Base-by-base conservation (phyloP, 64 coral and sea anemone genomes). In the Stichodactyla helianthus region DNA sequence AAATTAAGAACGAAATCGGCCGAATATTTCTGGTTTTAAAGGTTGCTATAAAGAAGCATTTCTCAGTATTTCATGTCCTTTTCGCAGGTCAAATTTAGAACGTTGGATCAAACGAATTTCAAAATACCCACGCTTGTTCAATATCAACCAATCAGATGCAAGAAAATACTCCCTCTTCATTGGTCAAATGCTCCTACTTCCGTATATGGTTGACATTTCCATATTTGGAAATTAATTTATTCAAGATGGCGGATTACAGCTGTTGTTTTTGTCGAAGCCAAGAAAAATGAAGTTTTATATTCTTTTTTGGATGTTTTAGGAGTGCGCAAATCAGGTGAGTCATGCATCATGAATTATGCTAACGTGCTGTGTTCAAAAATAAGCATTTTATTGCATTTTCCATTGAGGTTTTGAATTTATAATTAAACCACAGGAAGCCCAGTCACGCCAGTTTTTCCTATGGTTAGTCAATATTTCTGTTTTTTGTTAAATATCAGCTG, bases 61-160 rank as follows among this genome's bases (percentile, higher is more conserved):
- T 74, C 17, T 74, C 11, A 26, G 2, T 31, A 74, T 74, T 31
- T 74, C 23, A 5, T 28, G 20, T 74, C 17, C 23, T 31, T 8
- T 7, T 25, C 25, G 17, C 22, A 23, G 17, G 1, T 26, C n/a
- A 74, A 74, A 31, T 74, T 74, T 81, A 54, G 78, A 81, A 81
- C 78, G 78, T 81, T 81, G 26, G 51, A 81, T 81, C 78, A 81
- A 31, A 81, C 51, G 78, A 54, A 20, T 81, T 81, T 81, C 78
- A 81, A 81, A 81, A 52, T 81, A 22, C 78, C 78, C 78, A 81
- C 78, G 78, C 78, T 81, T 81, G 16, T 53, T 52, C 25, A 27
- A 27, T 28, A 0, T 31, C 50, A 54, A 53, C 78, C 78, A 81
- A 81, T 81, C 78, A 81, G 20, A 81, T 81, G 53, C 51, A 54